These are phyloP conservation scores for Tenthredo distinguenda DNA, from an alignment of 2,888 invertebrate genomes.

Conservation along the genomic window DNA sequence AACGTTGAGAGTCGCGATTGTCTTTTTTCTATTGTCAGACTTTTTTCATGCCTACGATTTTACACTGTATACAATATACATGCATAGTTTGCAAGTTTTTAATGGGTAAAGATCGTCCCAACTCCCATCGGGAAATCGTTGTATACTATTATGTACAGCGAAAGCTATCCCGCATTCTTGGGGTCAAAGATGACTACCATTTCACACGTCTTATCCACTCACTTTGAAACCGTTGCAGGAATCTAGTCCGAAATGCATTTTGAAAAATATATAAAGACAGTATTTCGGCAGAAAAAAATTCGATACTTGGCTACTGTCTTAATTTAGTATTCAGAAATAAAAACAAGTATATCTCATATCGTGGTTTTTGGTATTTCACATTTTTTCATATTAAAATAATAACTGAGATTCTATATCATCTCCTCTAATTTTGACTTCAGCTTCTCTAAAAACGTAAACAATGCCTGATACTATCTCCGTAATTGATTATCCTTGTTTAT, in stretches of 20 bases:
- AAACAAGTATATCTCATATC: too few relatives aligned
- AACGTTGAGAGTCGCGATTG: slow-evolving; percentile 12
- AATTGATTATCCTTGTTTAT: background rate
- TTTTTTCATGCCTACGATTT: slow-evolving; percentile 6
- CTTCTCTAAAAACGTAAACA: too few relatives aligned
- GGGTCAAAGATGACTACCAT: background rate
- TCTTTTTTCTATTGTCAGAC: slow-evolving; percentile 19
- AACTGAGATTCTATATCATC: too few relatives aligned
- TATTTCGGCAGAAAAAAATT: too few relatives aligned
- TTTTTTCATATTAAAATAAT: too few relatives aligned
- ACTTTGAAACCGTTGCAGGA: background rate
- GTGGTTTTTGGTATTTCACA: too few relatives aligned
- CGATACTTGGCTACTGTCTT: too few relatives aligned
- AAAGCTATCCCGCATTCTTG: background rate
- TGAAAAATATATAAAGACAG: background rate
- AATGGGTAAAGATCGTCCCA: background rate
- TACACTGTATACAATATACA: background rate
- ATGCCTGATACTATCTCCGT: background rate
- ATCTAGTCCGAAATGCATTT: background rate
- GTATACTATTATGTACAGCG: background rate
- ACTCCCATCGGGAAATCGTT: background rate
- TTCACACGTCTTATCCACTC: background rate
- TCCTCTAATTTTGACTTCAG: too few relatives aligned
- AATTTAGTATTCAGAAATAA: too few relatives aligned
- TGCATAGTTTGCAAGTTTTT: background rate